phyloP scores from a whole-genome alignment of 2,797 vertebrate species.

The Parauchenoglanis ngamensis region DNA sequence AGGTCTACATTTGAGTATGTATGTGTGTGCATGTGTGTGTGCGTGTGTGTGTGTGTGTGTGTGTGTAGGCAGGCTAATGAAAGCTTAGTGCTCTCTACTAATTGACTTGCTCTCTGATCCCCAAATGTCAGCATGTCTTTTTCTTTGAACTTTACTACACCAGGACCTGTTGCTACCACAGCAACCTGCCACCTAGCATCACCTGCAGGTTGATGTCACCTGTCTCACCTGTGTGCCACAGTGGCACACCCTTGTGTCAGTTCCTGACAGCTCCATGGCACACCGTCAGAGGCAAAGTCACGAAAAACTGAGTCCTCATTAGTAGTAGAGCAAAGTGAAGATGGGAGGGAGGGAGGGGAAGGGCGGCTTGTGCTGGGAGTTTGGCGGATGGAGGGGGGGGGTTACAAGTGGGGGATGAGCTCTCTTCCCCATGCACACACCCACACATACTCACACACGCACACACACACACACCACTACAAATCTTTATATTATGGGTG shows the following conservation, averaged over 20 bases:
- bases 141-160: conserved; percentile 47
- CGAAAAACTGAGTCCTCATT: conserved; percentile 52
- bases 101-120: conserved; percentile 43
- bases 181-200: conserved; percentile 55
- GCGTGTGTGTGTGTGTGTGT: conserved; percentile 5
- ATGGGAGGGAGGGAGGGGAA: conserved; percentile 25
- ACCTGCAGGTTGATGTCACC: conserved; percentile 54
- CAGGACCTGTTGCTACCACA: conserved; percentile 44
- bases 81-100: conserved; percentile 34
- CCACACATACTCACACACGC: neutral
- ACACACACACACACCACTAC: neutral
- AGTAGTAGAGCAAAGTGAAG: conserved; percentile 35
- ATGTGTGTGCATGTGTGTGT: conserved; percentile 16
- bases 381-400: neutral
- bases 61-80: conserved; percentile 17
- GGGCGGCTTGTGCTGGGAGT: neutral
- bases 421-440: neutral
- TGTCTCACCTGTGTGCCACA: conserved; percentile 47
- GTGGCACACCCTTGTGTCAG: conserved; percentile 49
- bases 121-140: conserved; percentile 45
- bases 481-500: neutral
- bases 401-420: neutral
- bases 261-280: conserved; percentile 52
- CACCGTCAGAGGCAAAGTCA: conserved; percentile 39
- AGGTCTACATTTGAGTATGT: neutral